Evolutionary conservation across 2,888 invertebrate genomes (phyloP), one percentile per base, ranked within the genome.

Genomic region (Phyllotreta striolata): DNA sequence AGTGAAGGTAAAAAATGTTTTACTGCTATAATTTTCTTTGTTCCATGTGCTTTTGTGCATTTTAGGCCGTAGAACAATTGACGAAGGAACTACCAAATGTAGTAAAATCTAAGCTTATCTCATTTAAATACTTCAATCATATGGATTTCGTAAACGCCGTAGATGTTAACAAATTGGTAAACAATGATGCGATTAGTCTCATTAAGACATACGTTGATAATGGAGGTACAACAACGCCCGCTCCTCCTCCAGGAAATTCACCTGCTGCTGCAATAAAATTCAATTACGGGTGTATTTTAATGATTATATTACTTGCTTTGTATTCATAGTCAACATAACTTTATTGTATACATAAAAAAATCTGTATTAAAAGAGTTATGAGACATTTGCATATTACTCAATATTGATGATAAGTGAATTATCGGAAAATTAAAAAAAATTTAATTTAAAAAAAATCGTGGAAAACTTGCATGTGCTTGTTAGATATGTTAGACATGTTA

Each of bases 101-200:
- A 7, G 63, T 56, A 4, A 56, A 55, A 39, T 40, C 37, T 6
- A 44, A 52, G 9, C 12, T 67, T 6, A 46, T 66, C 6, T 47
- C 64, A 8, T 55, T 61, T 14, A 41, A 44, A 47, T 34, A 51
- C 1, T 74, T 73, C 39, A 73, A 69, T 40, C 75, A 75, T 57
- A n/a, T 74, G 14, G 75, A 75, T 51, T 75, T 71, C 43, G 47
- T 73, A 39, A 67, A 56, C 6, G 74, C 73, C 10, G 73, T 64
- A 46, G 71, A 74, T 58, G 40, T 61, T 14, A 37, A 67, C 38
- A 39, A 14, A 14, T 9, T 68, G 6, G 7, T 69, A 9, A 61
- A 68, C 54, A 13, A 66, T 1, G 59, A 62, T 51, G 41, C 66
- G 6, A 43, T 69, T 14, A 43, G 52, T n/a, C 5, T 54, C 10